Evolutionary conservation across 1,140 invertebrate species (phyloP), one percentile per base, ranked within the genome.

Genomic region (Anagrus nilaparvatae): DNA sequence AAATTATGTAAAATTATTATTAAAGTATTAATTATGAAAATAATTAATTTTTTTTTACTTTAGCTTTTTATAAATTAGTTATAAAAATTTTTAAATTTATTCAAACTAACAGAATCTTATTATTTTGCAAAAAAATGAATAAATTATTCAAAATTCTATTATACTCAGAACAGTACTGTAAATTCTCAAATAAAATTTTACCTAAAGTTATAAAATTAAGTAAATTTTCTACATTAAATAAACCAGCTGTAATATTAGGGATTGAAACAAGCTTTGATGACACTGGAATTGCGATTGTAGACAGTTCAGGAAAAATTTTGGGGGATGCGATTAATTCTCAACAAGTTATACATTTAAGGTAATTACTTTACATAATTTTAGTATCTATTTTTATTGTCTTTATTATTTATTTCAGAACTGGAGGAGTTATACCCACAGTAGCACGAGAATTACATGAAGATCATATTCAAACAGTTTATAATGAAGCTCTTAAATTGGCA

Each of bases 201-300:
- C n/a, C n/a, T n/a, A n/a, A n/a, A n/a, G n/a, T n/a, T n/a, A n/a
- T n/a, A n/a, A n/a, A n/a, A n/a, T n/a, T 25, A 32, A 37, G 13
- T 16, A 3, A 33, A 3, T 33, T 41, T 14, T 38, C 20, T 9
- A 41, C 10, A 10, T 43, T 28, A 20, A 47, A 51, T 14, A 53
- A 48, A 33, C 50, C 53, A 17, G 39, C 51, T 34, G 31, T 68
- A 41, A 69, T 93, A 31, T 65, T 97, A 45, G 95, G 94, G 7
- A 96, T 98, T 50, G 95, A 98, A 77, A 95, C 91, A n/a, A 97
- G 92, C 51, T 97, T 92, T 67, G 95, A 98, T 74, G 95, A 98
- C 61, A 97, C 94, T 4, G 93, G 88, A 35, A 83, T 83, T 55
- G 93, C 88, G 32, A 74, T 98, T 53, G 79, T 97, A 3, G 71